Evolutionary conservation across 1,140 invertebrate species (phyloP), one percentile per base, ranked within the genome.

Genomic region (Dreissena rostriformis): DNA sequence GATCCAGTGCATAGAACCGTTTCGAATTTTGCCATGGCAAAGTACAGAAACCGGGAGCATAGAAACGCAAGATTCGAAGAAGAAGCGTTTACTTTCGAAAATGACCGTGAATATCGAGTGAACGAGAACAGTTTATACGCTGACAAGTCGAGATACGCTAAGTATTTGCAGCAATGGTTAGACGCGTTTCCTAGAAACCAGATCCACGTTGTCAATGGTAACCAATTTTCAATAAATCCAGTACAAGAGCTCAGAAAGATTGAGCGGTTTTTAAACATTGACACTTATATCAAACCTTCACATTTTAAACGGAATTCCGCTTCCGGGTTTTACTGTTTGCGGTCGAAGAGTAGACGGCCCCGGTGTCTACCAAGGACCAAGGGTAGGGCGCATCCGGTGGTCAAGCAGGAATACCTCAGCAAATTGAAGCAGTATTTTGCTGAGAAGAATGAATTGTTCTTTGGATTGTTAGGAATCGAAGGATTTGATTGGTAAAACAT

Each of bases 1-100:
- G 26, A 68, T 26, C 67, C 67, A 26, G 67, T 68, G 19, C 19
- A 39, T 7, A 26, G 67, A 19, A 39, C 67, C 2, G 26, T 68
- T 5, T 68, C 67, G 24, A 68, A 68, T 15, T 68, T 68, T 68
- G 67, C 67, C 19, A 68, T 68, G 67, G 67, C 67, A 22, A 19
- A 68, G 26, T 68, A 68, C 26, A 26, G 67, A 26, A 68, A 68
- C 67, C 19, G 67, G 15, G 67, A 68, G 67, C 24, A 68, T 15
- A 26, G 4, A 39, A 68, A 68, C 29, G 2, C 29, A 28, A 28
- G 24, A 28, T 68, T 68, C 26, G 67, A 68, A 28, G 29, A 68
- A 26, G 29, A 39, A 28, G 67, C 26, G 24, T 68, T 68, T 15
- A 68, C 17, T 28, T 22, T 26, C 29, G 11, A 26, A 22, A 26